phyloP scores from a whole-genome alignment of 2,797 vertebrate species.

The Syngnathus rostellatus region DNA sequence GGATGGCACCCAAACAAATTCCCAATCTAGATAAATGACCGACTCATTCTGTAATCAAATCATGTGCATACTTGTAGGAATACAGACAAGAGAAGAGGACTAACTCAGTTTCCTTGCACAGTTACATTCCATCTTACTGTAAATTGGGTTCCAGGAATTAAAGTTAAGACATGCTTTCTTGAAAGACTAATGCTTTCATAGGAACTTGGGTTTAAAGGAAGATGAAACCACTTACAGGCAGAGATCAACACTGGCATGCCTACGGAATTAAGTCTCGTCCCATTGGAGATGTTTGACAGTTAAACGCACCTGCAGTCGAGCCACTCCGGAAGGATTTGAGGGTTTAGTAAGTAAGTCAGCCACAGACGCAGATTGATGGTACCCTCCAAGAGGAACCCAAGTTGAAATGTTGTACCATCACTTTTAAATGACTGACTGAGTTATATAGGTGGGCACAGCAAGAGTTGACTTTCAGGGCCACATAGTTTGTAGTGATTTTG shows the following conservation, averaged over 20 bases:
- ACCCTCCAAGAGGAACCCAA: neutral
- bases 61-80: neutral
- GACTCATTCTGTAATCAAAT: neutral
- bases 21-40: neutral
- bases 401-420: conserved; percentile 1
- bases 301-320: neutral
- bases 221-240: neutral
- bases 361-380: neutral
- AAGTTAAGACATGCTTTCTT: neutral
- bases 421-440: neutral
- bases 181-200: neutral
- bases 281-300: neutral
- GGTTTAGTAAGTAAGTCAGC: neutral
- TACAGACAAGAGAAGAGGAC: neutral
- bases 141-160: neutral
- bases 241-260: neutral
- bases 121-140: neutral
- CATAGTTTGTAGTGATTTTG: neutral
- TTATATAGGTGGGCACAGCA: neutral
- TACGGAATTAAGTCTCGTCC: neutral
- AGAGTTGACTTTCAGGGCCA: neutral
- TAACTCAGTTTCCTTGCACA: neutral
- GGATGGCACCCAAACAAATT: neutral
- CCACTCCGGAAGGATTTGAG: neutral
- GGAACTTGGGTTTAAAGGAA: neutral